Evolutionary conservation across 2,888 invertebrate genomes (phyloP).

Genomic region (Pristionchus entomophagus): DNA sequence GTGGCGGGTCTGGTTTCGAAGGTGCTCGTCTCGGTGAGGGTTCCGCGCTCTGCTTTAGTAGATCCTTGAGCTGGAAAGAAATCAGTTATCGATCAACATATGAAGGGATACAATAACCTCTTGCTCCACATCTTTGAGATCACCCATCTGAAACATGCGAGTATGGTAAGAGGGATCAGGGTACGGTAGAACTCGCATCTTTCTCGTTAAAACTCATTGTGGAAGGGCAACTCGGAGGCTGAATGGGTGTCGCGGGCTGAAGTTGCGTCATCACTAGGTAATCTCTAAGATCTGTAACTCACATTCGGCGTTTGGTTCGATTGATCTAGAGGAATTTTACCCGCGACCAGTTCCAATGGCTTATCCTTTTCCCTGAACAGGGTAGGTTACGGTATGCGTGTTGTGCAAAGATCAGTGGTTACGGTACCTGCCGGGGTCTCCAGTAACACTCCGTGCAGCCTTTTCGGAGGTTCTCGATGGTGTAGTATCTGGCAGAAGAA

Average conservation of each 20-base stretch:
- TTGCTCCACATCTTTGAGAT: conserved; percentile 20
- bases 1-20: neutral
- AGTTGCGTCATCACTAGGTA: conserved; percentile 12
- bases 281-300: neutral
- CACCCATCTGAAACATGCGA: conserved; percentile 10
- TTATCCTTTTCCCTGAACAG: neutral
- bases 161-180: neutral
- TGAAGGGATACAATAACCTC: conserved; percentile 3
- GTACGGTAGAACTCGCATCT: neutral
- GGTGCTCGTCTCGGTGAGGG: neutral
- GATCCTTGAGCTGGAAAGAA: conserved; percentile 8
- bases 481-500: neutral
- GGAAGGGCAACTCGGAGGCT: neutral
- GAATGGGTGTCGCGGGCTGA: neutral
- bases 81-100: neutral
- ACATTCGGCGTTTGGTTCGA: conserved; percentile 1
- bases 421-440: neutral
- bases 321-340: neutral
- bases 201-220: conserved; percentile 32
- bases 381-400: neutral
- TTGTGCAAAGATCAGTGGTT: neutral
- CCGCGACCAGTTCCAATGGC: neutral
- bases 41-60: neutral
- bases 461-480: neutral
- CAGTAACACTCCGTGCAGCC: neutral